phyloP scores from a whole-genome alignment of 1,140 invertebrate species.

The Temnothorax longispinosus region DNA sequence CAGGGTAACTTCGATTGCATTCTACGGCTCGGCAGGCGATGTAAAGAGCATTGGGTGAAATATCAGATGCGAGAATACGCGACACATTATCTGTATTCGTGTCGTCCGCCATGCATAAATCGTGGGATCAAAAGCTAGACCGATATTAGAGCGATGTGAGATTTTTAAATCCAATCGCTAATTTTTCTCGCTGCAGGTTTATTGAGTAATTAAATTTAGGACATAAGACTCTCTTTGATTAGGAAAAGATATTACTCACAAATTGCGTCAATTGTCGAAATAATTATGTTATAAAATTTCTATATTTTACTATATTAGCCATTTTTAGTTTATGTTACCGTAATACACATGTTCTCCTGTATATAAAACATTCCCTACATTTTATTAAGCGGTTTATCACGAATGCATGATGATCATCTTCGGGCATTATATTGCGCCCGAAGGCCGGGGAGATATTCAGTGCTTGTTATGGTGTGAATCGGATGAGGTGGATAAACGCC shows the following conservation, averaged over 20 bases:
- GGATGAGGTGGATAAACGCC: constrained; percentile 43
- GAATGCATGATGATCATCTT: constrained; percentile 15
- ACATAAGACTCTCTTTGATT: background rate
- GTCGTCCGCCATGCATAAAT: background rate
- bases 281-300: constrained; percentile 7
- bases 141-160: background rate
- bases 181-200: background rate
- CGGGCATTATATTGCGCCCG: background rate
- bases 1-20: constrained; percentile 39
- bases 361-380: background rate
- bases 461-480: constrained; percentile 25
- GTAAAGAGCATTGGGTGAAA: constrained; percentile 52
- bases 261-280: background rate
- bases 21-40: constrained; percentile 13
- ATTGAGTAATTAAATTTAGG: background rate
- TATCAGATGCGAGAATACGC: constrained; percentile 33
- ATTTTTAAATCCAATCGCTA: background rate
- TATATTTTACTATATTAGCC: background rate
- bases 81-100: background rate
- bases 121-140: background rate
- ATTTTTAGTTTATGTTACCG: background rate
- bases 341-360: background rate
- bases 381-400: background rate
- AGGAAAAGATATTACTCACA: background rate
- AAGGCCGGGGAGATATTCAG: background rate